phyloP scores from a whole-genome alignment of 2,888 invertebrate genomes.

The Saturnia pavonia region DNA sequence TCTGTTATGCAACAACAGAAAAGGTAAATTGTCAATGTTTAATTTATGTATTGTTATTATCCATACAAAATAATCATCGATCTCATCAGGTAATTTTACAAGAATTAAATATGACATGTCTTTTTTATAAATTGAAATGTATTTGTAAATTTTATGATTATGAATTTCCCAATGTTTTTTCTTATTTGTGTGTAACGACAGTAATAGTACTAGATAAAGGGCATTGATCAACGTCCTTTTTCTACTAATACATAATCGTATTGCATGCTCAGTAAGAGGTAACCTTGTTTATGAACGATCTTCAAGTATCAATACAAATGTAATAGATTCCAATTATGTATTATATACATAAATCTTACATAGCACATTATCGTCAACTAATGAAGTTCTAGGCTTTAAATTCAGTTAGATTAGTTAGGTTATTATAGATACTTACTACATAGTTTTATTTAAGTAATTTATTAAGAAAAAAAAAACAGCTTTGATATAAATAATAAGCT shows the following conservation, averaged over 20 bases:
- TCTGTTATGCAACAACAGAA: too few relatives aligned
- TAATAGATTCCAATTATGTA: neutral
- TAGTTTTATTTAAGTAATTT: neutral
- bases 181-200: neutral
- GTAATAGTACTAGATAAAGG: neutral
- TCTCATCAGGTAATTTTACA: neutral
- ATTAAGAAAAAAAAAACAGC: too few relatives aligned
- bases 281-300: neutral
- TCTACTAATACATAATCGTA: neutral
- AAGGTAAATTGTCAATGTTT: too few relatives aligned
- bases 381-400: neutral
- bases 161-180: neutral
- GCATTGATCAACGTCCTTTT: neutral
- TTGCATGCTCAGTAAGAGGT: neutral
- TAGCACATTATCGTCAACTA: neutral
- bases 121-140: too few relatives aligned
- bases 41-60: neutral
- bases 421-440: neutral
- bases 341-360: neutral
- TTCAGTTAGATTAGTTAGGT: neutral
- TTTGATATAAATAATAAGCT: too few relatives aligned
- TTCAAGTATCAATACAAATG: slow-evolving; percentile 2
- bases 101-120: neutral
- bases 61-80: neutral
- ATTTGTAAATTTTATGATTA: neutral